Base-by-base conservation (phyloP, 2,113 vertebrate species). In the Megaleporinus macrocephalus region DNA sequence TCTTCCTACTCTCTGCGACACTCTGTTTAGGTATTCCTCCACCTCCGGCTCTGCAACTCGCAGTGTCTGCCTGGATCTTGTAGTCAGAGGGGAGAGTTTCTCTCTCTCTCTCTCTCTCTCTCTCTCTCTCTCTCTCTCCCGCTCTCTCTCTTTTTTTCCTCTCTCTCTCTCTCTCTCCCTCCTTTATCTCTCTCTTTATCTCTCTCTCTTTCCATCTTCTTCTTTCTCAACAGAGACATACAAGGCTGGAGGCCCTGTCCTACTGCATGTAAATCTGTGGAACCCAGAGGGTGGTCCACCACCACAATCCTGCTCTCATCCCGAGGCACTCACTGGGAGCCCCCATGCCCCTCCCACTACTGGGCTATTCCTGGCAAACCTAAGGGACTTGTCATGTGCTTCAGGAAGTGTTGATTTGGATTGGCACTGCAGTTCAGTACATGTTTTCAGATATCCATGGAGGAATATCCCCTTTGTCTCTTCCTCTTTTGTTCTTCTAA, bases 361-460 rank as follows among this genome's bases (percentile, higher is more conserved):
- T 74, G 66, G 22, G 49, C 62, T 79, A 86, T 76, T 69, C 49
- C 75, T 84, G 75, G 79, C 65, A 66, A 72, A 57, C 55, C 47
- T 55, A 74, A 80, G 63, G 73, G 80, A 68, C 79, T 73, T 73
- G 79, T 84, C 76, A 79, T 84, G 62, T 77, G 61, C 77, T 80
- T 73, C 72, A 57, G 68, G 83, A 41, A 51, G 66, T 72, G 57
- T 83, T 73, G 81, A 47, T 53, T 77, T 20, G 4, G 22, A 73
- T 55, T 72, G 71, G 76, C 22, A 62, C 49, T 63, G 82, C 41
- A 72, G 57, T 70, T 74, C 20, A 20, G 20, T 69, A 36, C 30
- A 4, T 65, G 57, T 73, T 68, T 61, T 72, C 33, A 66, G 44
- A 59, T 51, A 49, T 44, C 41, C 15, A 66, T 65, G 63, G 61